Evolutionary conservation across 2,113 vertebrate species (phyloP), one percentile per base, ranked within the genome.

Genomic region (Corythornis vintsioides): DNA sequence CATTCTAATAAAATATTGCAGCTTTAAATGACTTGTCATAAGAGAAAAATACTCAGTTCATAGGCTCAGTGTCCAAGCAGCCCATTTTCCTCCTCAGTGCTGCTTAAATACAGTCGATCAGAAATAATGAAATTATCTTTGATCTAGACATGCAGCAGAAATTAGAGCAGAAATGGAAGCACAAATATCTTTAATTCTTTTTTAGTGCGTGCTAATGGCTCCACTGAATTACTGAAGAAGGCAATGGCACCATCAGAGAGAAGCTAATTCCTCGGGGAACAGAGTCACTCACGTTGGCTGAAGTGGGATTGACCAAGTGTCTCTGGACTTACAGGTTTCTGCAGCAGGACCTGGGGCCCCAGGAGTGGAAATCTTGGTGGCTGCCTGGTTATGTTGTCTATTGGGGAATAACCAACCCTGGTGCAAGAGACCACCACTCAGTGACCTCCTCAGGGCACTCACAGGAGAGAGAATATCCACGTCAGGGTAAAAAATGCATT

Each of bases 361-460:
- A 0, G 29, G 29, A 19, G 15, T 26, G 33, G 24, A 67, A 85
- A 42, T 31, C 60, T 28, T 18, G 2, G 9, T 15, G 6, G 6
- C 18, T 52, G 31, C 48, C 5, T 1, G 0, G 29, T 56, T 31
- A 24, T 13, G 17, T 3, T 0, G 38, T 10, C 10, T 38, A 38
- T 11, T 38, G 38, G 38, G 28, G 25, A 14, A 43, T 3, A 64
- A 25, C 25, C 33, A 48, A 22, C 20, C 11, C 48, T 19, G 40
- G 40, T 14, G n/a, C 48, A 8, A 31, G 40, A 55, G 10, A 69
- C 29, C 31, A 22, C 38, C 19, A 1, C 8, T 35, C 0, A 2
- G 15, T 29, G 24, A 10, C 5, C 11, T 33, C 6, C 0, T 11
- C 16, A 33, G 50, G 40, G 20, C 20, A 48, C 47, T 7, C 38